Percentiles rank a stretch among this genome's conserved stretches.
These are phyloP conservation scores for Parnassius mnemosyne DNA, from an alignment of 2,888 invertebrate genomes.

Conservation along the genomic window DNA sequence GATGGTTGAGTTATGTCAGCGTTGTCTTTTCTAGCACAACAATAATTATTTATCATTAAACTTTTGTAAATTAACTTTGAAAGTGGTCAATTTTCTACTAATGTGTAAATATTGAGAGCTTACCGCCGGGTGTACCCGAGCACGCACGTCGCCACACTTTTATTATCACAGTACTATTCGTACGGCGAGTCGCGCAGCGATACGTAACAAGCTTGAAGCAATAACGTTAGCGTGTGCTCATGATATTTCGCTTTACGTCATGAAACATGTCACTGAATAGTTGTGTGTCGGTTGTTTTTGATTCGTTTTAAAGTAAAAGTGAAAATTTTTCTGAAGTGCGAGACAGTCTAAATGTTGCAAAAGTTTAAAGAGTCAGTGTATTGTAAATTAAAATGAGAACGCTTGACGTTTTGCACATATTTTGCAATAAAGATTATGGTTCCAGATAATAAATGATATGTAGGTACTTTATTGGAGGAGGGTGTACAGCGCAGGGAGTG, in stretches of 20 bases:
- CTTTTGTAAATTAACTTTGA: slow-evolving; percentile 75
- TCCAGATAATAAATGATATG: slow-evolving; percentile 60
- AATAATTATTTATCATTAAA: slow-evolving; percentile 59
- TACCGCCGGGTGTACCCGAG: slow-evolving; percentile 56
- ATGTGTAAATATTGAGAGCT: slow-evolving; percentile 79
- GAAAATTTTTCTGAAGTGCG: slow-evolving; percentile 57
- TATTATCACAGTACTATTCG: slow-evolving; percentile 57
- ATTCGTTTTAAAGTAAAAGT: slow-evolving; percentile 62
- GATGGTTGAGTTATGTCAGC: slow-evolving; percentile 53
- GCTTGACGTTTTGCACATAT: slow-evolving; percentile 79
- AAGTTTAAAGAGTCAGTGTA: slow-evolving; percentile 70
- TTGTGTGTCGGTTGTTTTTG: slow-evolving; percentile 73
- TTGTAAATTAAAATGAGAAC: slow-evolving; percentile 70
- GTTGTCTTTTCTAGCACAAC: slow-evolving; percentile 73
- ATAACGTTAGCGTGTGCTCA: slow-evolving; percentile 64
- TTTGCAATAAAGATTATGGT: slow-evolving; percentile 75
- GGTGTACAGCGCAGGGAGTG: slow-evolving; percentile 44
- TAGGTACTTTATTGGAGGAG: slow-evolving; percentile 60
- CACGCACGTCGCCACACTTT: slow-evolving; percentile 71
- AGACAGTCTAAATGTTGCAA: slow-evolving; percentile 71
- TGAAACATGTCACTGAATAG: slow-evolving; percentile 67
- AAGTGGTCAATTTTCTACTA: slow-evolving; percentile 79
- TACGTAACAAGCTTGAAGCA: slow-evolving; percentile 72
- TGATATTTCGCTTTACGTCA: slow-evolving; percentile 67
- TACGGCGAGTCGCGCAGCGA: slow-evolving; percentile 49